phyloP scores from a whole-genome alignment of 35 echinoderm and acorn worm genomes.

The Chiridota heheva region DNA sequence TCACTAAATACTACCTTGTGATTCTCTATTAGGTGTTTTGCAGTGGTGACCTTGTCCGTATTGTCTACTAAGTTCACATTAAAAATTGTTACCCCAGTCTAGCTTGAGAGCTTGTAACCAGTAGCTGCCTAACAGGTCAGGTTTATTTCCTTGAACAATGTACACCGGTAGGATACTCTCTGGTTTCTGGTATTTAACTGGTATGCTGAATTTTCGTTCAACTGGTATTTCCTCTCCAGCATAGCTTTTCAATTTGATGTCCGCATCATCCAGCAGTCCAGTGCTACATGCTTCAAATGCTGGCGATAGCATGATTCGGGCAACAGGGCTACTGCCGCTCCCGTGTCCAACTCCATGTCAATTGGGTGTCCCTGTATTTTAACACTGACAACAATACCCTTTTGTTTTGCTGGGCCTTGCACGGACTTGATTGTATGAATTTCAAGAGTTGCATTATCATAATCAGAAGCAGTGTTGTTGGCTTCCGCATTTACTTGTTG shows the following conservation, averaged over 20 bases:
- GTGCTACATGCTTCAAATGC: neutral
- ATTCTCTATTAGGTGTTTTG: too few species aligned
- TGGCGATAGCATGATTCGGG: neutral
- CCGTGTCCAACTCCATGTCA: constrained; percentile 16
- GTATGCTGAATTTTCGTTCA: neutral
- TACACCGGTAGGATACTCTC: neutral
- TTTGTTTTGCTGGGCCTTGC: neutral
- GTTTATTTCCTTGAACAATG: neutral
- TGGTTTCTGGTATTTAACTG: neutral
- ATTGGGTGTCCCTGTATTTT: neutral
- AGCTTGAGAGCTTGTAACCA: neutral
- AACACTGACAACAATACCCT: neutral
- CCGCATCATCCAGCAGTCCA: neutral
- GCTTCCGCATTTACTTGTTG: constrained; percentile 13
- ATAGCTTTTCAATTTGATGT: neutral
- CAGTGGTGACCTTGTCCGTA: too few species aligned
- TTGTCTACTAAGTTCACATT: too few species aligned
- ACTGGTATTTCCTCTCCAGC: neutral
- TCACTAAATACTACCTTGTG: too few species aligned
- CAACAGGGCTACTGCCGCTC: too few species aligned
- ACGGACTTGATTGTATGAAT: constrained; percentile 14
- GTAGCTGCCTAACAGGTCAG: neutral
- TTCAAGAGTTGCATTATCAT: neutral
- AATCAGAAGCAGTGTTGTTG: neutral
- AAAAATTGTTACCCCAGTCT: constrained; percentile 20